These are phyloP conservation scores for Carduelis carduelis DNA, from an alignment of 2,797 vertebrate genomes.

Conservation along the genomic window DNA sequence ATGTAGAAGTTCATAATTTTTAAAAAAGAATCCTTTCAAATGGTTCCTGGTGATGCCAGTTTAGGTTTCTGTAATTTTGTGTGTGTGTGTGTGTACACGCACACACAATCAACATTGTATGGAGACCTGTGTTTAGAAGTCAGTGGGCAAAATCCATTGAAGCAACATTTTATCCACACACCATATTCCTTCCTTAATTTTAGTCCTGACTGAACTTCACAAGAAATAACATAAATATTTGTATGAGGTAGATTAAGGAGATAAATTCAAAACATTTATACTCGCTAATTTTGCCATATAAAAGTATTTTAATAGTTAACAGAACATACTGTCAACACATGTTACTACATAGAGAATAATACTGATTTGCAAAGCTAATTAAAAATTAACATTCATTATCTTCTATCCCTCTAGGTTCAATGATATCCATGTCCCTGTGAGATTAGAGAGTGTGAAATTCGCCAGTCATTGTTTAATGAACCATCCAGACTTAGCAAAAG, in stretches of 20 bases:
- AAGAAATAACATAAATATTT: neutral
- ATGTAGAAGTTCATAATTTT: neutral
- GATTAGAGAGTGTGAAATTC: conserved; percentile 98
- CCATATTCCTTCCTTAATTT: neutral
- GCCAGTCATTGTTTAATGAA: conserved; percentile 99
- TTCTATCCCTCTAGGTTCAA: conserved; percentile 85
- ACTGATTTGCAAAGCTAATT: conserved; percentile 46
- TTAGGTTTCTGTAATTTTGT: neutral
- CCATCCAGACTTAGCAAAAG: conserved; percentile 95
- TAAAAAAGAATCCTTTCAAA: neutral
- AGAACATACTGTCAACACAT: neutral
- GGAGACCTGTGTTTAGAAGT: neutral
- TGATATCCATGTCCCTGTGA: conserved; percentile 98
- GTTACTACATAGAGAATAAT: neutral
- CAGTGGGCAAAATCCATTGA: neutral
- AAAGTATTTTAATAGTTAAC: neutral
- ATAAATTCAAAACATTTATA: neutral
- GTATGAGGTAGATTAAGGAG: neutral
- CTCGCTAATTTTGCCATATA: neutral
- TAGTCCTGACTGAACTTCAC: neutral
- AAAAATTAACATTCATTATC: conserved; percentile 61
- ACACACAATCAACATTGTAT: rapidly evolving
- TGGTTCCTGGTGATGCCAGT: rapidly evolving
- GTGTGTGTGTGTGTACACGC: rapidly evolving
- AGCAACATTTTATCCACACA: neutral